Percentiles rank a stretch among this genome's conserved stretches.
Evolutionary conservation across 2,797 vertebrate species (phyloP).

Genomic region (Silurus aristotelis): DNA sequence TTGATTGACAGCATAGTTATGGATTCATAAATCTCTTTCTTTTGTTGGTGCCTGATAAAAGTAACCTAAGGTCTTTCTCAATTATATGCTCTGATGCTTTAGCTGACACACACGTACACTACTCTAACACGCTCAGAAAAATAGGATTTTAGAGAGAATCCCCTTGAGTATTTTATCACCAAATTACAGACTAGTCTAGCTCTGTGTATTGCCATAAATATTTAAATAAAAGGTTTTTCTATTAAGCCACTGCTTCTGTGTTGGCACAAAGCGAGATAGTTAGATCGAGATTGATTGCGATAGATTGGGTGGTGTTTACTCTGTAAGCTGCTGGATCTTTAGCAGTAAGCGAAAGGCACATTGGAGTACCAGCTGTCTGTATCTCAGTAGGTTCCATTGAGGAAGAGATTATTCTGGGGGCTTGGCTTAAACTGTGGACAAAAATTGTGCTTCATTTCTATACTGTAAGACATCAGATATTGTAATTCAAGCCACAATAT

Average conservation of each 20-base stretch:
- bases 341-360: neutral
- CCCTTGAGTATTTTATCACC: slow-evolving; percentile 40
- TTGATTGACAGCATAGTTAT: slow-evolving; percentile 28
- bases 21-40: slow-evolving; percentile 33
- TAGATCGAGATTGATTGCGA: slow-evolving; percentile 18
- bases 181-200: slow-evolving; percentile 28
- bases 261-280: slow-evolving; percentile 9
- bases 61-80: slow-evolving; percentile 43
- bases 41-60: slow-evolving; percentile 46
- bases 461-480: neutral
- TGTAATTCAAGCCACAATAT: neutral
- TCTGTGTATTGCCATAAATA: slow-evolving; percentile 27
- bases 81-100: slow-evolving; percentile 49
- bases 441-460: neutral
- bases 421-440: neutral
- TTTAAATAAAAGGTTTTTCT: slow-evolving; percentile 31
- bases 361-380: slow-evolving; percentile 3
- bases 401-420: neutral
- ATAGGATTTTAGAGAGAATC: neutral
- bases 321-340: neutral
- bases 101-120: neutral
- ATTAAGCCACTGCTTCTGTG: neutral
- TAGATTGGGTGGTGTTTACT: slow-evolving; percentile 18
- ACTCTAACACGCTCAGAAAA: neutral
- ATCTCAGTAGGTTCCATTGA: slow-evolving; percentile 1